Conservation (phyloP, 2,797 vertebrate genomes). For the Sitta carolinensis region DNA sequence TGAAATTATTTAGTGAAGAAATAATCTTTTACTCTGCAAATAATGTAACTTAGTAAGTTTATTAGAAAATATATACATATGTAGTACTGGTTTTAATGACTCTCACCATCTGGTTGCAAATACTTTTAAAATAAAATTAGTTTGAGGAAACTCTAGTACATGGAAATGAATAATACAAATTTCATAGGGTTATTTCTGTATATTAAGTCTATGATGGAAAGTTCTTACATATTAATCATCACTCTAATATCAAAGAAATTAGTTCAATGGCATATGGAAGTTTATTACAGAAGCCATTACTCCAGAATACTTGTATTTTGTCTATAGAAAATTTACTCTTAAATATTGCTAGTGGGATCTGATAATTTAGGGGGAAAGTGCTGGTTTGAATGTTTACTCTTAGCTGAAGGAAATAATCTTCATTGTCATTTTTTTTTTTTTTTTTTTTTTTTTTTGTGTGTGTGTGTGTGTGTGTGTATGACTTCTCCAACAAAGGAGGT, state of each 20-base stretch:
- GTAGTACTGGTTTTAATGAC: background rate
- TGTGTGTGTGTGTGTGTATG: too few relatives aligned
- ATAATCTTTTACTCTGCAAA: background rate
- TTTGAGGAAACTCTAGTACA: background rate
- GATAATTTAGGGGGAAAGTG: fast-evolving
- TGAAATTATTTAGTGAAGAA: background rate
- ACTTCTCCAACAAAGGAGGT: background rate
- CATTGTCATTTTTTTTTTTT: background rate
- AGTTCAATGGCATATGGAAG: background rate
- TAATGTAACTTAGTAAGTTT: background rate
- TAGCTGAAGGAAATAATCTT: background rate
- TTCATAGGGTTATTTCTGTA: background rate
- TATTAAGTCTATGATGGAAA: background rate
- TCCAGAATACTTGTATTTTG: background rate
- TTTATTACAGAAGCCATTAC: background rate
- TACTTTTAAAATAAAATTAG: background rate
- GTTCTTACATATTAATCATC: background rate
- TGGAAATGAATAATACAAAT: background rate
- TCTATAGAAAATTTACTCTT: background rate
- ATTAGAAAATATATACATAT: background rate
- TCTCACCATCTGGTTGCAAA: background rate
- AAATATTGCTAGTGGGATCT: background rate
- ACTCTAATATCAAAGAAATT: background rate
- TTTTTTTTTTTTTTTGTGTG: background rate
- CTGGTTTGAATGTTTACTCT: background rate